Evolutionary conservation across 1,140 invertebrate species (phyloP).

Genomic region (Muscidifurax raptorellus): DNA sequence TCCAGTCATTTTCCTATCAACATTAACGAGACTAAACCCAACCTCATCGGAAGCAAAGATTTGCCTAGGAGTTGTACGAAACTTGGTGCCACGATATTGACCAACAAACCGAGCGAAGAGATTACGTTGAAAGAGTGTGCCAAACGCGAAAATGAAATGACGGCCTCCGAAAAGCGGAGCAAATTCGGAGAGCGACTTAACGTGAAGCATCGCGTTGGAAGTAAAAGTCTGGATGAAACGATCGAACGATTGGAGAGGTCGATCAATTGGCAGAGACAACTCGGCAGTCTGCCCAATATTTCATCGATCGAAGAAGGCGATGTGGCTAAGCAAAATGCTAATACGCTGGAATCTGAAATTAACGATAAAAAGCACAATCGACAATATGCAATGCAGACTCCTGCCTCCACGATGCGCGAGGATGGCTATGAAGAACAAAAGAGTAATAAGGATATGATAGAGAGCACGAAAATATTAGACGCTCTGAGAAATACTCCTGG

Average conservation of each 20-base stretch:
- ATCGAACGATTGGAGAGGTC: conserved; percentile 41
- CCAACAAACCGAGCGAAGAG: neutral
- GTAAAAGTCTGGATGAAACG: conserved; percentile 44
- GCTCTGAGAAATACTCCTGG: conserved; percentile 69
- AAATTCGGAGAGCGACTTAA: neutral
- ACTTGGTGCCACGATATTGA: neutral
- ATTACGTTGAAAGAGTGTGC: conserved; percentile 14
- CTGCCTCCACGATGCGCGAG: neutral
- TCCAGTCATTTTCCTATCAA: conserved; percentile 56
- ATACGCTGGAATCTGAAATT: neutral
- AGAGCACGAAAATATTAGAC: conserved; percentile 66
- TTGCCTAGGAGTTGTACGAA: conserved; percentile 10
- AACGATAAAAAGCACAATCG: neutral
- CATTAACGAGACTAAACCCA: conserved; percentile 16
- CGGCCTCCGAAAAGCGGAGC: neutral
- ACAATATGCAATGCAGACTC: neutral
- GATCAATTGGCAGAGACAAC: conserved; percentile 38
- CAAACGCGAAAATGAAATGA: neutral
- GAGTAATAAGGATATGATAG: conserved; percentile 50
- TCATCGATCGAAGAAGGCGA: neutral
- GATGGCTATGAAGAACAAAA: neutral
- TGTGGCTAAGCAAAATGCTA: neutral
- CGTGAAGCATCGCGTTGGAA: conserved; percentile 21
- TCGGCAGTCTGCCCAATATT: conserved; percentile 5
- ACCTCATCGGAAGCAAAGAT: neutral